Conservation (phyloP, 1,140 invertebrate genomes). For the Armadillidium nasatum region DNA sequence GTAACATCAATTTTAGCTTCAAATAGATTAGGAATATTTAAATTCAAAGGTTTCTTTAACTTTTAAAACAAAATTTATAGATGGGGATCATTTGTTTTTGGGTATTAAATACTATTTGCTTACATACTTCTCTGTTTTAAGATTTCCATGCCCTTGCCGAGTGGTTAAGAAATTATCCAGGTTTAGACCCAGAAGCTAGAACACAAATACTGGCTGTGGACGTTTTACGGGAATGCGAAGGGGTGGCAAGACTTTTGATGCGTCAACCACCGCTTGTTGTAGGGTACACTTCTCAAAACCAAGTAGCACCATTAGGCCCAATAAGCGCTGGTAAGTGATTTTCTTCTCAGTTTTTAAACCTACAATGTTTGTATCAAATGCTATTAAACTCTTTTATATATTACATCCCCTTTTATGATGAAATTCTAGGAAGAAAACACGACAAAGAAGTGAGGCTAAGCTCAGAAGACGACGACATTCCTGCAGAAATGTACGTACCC, state of each 20-base stretch:
- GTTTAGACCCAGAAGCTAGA: conserved; percentile 53
- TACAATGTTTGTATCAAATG: no score
- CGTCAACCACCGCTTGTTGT: conserved; percentile 68
- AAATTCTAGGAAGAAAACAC: conserved; percentile 36
- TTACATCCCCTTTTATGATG: no score
- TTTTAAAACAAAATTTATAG: no score
- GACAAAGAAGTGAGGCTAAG: conserved; percentile 40
- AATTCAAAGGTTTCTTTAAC: no score
- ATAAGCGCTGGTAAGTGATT: conserved; percentile 51
- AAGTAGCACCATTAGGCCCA: conserved; percentile 53
- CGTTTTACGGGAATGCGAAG: conserved; percentile 63
- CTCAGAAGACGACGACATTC: conserved; percentile 48
- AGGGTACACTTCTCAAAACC: conserved; percentile 48
- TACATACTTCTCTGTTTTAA: conserved; percentile 49
- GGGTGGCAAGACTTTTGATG: conserved; percentile 67
- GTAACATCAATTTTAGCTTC: no score
- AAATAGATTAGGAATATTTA: no score
- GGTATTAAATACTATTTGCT: no score
- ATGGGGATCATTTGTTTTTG: no score
- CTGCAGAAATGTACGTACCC: conserved; percentile 81
- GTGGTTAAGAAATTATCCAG: conserved; percentile 61
- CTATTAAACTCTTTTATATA: no score
- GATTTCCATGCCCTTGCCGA: conserved; percentile 69
- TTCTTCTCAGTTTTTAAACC: no score
- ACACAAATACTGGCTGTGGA: conserved; percentile 68